Conservation (phyloP, 2,113 vertebrate genomes). For the human (Homo sapiens) region GRCh38 chr7:105760501-105761000, state of each 20-base stretch:
- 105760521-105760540: conserved; percentile 42
- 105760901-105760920: conserved; percentile 11
- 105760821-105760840: conserved; percentile 37
- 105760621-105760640: background rate
- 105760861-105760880: background rate
- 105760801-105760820: background rate
- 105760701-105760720: conserved; percentile 21
- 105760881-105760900: background rate
- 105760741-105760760: conserved; percentile 35
- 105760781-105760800: conserved; percentile 23
- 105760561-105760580: background rate
- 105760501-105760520: background rate
- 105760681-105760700: conserved; percentile 17
- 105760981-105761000: conserved; percentile 54
- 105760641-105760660: conserved; percentile 18
- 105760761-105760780: conserved; percentile 43
- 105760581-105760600: background rate
- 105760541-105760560: background rate
- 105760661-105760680: conserved; percentile 55
- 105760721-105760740: conserved; percentile 48
- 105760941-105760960: conserved; percentile 31
- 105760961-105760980: conserved; percentile 49
- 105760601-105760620: background rate
- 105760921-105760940: conserved; percentile 22
- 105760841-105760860: background rate